Evolutionary conservation across 2,113 vertebrate genomes (phyloP).

Genomic region (Podarcis raffonei): DNA sequence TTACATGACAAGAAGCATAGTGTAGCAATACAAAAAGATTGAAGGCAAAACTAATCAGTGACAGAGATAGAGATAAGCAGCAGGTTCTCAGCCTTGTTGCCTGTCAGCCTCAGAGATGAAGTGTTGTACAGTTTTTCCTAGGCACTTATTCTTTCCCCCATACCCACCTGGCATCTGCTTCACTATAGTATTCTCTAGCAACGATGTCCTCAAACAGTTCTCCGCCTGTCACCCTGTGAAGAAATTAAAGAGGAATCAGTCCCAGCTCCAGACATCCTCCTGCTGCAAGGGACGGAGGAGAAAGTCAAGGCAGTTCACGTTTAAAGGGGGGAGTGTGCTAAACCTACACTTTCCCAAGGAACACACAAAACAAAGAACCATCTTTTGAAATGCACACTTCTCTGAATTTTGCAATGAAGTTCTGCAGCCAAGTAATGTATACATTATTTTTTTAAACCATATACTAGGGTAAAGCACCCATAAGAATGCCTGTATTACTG

Average conservation of each 20-base stretch:
- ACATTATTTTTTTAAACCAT: no score
- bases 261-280: fast-evolving
- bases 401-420: no score
- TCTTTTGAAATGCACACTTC: no score
- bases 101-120: neutral
- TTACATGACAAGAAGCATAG: no score
- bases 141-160: fast-evolving
- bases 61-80: neutral
- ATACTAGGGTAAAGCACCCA: no score
- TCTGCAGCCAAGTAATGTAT: no score
- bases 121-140: neutral
- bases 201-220: slow-evolving; percentile 86
- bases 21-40: neutral
- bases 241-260: slow-evolving; percentile 1
- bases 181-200: slow-evolving; percentile 85
- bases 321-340: neutral
- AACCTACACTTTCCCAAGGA: no score
- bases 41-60: neutral
- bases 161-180: slow-evolving; percentile 83
- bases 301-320: neutral
- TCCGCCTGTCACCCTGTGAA: slow-evolving; percentile 77
- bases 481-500: no score
- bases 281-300: neutral
- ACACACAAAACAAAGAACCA: no score
- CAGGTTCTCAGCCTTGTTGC: neutral